Percentiles rank a stretch among this genome's conserved stretches.
Evolutionary conservation across 2,113 vertebrate genomes (phyloP).

Genomic region (Otis tarda): DNA sequence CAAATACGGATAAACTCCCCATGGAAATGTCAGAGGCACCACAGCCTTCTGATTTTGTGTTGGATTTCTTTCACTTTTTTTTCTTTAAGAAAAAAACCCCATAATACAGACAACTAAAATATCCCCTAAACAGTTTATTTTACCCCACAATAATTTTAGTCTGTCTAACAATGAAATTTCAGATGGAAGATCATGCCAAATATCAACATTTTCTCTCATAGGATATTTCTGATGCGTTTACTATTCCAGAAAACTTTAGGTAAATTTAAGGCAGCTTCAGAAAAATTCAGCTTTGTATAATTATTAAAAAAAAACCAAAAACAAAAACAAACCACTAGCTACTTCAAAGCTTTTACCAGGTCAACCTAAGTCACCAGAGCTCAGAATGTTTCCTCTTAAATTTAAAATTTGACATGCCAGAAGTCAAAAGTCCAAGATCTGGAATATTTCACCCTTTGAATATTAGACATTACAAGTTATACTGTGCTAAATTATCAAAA

Average conservation of each 20-base stretch:
- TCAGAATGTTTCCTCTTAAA: slow-evolving; percentile 29
- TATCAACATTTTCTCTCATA: neutral
- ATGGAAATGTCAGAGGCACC: neutral
- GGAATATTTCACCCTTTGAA: slow-evolving; percentile 10
- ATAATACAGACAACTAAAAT: neutral
- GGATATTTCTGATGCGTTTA: neutral
- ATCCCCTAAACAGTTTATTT: neutral
- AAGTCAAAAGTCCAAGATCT: slow-evolving; percentile 34
- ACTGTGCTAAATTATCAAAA: slow-evolving; percentile 19
- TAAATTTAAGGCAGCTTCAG: slow-evolving; percentile 1
- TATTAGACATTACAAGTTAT: neutral
- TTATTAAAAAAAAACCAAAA: neutral
- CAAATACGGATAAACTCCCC: neutral
- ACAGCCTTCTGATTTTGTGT: neutral
- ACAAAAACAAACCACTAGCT: neutral
- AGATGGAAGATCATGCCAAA: neutral
- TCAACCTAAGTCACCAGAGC: neutral
- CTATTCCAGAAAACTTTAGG: neutral
- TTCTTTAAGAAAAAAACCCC: neutral
- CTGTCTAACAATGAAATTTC: neutral
- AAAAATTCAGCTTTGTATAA: neutral
- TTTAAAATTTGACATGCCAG: slow-evolving; percentile 12
- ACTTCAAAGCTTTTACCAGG: slow-evolving; percentile 41
- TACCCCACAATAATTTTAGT: neutral
- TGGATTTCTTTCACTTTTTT: neutral